A percentile compares a stretch with the other conserved stretches of the same genome.
Conservation (phyloP, 2,113 vertebrate species). For the Helogale parvula region DNA sequence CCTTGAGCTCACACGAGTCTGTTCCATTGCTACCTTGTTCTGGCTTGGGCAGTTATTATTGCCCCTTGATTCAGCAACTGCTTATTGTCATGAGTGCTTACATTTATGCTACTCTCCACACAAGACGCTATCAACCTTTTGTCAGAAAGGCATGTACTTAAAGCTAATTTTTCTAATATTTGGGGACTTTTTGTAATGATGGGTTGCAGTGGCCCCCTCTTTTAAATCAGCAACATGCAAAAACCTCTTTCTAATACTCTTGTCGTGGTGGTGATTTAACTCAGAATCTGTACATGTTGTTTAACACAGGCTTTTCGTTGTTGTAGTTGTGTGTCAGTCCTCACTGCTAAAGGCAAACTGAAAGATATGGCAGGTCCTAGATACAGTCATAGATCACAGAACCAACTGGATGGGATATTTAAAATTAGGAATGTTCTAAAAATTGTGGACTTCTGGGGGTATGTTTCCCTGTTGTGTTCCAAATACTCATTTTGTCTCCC, state of each 20-base stretch:
- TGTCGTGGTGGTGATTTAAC: neutral
- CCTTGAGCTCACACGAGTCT: neutral
- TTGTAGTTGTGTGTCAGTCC: neutral
- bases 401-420: neutral
- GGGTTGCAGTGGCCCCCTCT: neutral
- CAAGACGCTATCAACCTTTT: neutral
- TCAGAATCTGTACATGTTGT: neutral
- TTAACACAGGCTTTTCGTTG: neutral
- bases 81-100: neutral
- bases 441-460: neutral
- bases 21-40: neutral
- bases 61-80: neutral
- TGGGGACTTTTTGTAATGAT: neutral
- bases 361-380: neutral
- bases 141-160: neutral
- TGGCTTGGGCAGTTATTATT: neutral
- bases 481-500: neutral
- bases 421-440: neutral
- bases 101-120: neutral
- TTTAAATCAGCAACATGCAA: constrained; percentile 7
- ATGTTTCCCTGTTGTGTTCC: neutral
- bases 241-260: constrained; percentile 1
- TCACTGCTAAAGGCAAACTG: neutral
- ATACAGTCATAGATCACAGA: neutral
- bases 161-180: neutral